phyloP scores from a whole-genome alignment of 1,140 invertebrate genomes.

The Euwallacea fornicatus region DNA sequence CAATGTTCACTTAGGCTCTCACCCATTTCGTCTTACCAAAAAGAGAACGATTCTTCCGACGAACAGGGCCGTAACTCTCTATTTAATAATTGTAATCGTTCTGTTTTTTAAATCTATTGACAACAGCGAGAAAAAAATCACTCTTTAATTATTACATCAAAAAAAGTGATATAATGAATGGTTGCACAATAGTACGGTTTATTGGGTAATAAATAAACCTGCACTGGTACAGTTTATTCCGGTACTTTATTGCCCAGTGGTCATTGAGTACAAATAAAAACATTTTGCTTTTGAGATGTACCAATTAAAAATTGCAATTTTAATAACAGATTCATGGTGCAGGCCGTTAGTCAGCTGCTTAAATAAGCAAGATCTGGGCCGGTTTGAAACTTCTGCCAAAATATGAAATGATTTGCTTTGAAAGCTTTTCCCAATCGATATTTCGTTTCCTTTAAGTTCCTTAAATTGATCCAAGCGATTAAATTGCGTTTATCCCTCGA shows the following conservation, averaged over 20 bases:
- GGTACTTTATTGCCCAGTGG: constrained; percentile 1
- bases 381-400: constrained; percentile 38
- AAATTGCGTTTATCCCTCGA: too few relatives aligned
- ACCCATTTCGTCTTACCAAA: constrained; percentile 5
- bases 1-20: constrained; percentile 18
- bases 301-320: constrained; percentile 36
- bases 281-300: constrained; percentile 29
- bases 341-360: constrained; percentile 16
- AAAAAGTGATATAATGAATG: background rate
- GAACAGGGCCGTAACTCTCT: constrained; percentile 3
- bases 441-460: too few relatives aligned
- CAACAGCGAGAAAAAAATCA: background rate
- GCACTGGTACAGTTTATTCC: background rate
- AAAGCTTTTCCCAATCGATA: background rate
- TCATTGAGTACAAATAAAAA: background rate
- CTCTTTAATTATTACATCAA: background rate
- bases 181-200: background rate
- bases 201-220: background rate
- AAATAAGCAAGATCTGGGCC: constrained; percentile 41
- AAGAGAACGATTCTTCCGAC: background rate
- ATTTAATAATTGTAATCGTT: background rate
- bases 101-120: background rate
- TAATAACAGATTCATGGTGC: constrained; percentile 42
- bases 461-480: too few relatives aligned
- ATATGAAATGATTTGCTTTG: constrained; percentile 36